Percentiles rank a stretch among this genome's conserved stretches.
Conservation (phyloP, 2,113 vertebrate genomes). For the Ailurus styani region DNA sequence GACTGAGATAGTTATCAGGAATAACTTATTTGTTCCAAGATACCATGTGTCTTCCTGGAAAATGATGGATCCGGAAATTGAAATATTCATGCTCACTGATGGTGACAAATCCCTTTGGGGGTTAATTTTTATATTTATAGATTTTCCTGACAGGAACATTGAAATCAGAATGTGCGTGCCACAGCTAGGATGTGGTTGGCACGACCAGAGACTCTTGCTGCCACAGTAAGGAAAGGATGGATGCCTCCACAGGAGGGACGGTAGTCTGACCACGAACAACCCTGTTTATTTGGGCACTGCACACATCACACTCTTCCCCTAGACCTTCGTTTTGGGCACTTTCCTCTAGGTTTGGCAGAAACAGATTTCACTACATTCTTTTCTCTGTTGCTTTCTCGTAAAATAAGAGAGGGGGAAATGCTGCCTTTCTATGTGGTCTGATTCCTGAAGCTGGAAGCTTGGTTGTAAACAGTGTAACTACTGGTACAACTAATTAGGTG, state of each 20-base stretch:
- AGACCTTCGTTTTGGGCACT: constrained; percentile 4
- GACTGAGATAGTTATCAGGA: background rate
- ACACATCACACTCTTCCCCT: background rate
- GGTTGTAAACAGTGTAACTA: background rate
- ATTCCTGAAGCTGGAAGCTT: background rate
- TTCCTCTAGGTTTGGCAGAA: constrained; percentile 3
- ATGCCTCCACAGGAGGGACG: background rate
- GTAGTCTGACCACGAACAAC: accelerated
- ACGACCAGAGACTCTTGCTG: background rate
- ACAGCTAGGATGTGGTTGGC: background rate
- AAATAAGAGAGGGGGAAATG: background rate
- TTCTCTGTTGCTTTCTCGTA: background rate
- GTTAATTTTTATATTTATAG: constrained; percentile 42
- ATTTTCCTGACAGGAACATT: background rate
- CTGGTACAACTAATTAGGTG: background rate
- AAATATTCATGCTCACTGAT: constrained; percentile 22
- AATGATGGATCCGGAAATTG: background rate
- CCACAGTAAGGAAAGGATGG: background rate
- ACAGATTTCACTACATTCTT: background rate
- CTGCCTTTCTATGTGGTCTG: background rate
- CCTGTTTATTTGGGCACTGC: background rate
- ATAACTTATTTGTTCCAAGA: constrained; percentile 17
- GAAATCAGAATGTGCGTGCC: background rate
- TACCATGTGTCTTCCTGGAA: background rate
- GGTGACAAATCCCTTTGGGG: constrained; percentile 9